phyloP scores from a whole-genome alignment of 1,140 invertebrate species.

The Stratiolaelaps scimitus region DNA sequence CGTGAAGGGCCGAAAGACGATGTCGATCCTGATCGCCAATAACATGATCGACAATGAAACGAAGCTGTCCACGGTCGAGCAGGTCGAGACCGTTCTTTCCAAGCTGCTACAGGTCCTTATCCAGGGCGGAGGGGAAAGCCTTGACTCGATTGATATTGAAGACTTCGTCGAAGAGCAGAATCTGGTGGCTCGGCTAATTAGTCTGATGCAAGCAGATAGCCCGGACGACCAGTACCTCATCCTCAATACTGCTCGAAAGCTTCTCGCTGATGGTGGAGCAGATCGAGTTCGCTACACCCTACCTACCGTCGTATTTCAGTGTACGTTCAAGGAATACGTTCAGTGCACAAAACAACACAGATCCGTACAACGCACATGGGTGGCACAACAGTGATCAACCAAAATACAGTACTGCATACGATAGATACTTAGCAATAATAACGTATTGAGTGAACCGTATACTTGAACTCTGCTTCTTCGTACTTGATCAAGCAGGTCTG shows the following conservation, averaged over 20 bases:
- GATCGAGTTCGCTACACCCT: slow-evolving; percentile 76
- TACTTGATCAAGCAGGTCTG: too few species aligned
- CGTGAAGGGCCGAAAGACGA: slow-evolving; percentile 68
- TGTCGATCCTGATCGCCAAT: slow-evolving; percentile 73
- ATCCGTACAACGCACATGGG: too few species aligned
- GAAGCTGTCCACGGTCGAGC: slow-evolving; percentile 68
- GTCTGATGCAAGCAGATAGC: slow-evolving; percentile 68
- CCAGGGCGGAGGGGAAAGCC: neutral
- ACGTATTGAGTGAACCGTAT: too few species aligned
- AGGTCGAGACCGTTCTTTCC: slow-evolving; percentile 42
- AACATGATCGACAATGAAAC: slow-evolving; percentile 81
- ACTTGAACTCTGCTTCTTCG: too few species aligned
- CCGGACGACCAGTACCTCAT: slow-evolving; percentile 89
- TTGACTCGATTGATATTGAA: slow-evolving; percentile 56
- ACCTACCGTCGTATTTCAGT: slow-evolving; percentile 87
- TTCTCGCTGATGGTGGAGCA: slow-evolving; percentile 73
- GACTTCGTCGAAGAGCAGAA: slow-evolving; percentile 96
- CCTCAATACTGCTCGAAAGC: slow-evolving; percentile 69
- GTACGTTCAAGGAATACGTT: too few species aligned
- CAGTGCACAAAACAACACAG: too few species aligned
- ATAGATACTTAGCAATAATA: too few species aligned
- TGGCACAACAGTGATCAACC: too few species aligned
- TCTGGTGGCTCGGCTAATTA: slow-evolving; percentile 73
- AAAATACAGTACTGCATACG: too few species aligned
- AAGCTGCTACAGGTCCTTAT: slow-evolving; percentile 31